Conservation (phyloP, 2,113 vertebrate species). For the Cavia porcellus region DNA sequence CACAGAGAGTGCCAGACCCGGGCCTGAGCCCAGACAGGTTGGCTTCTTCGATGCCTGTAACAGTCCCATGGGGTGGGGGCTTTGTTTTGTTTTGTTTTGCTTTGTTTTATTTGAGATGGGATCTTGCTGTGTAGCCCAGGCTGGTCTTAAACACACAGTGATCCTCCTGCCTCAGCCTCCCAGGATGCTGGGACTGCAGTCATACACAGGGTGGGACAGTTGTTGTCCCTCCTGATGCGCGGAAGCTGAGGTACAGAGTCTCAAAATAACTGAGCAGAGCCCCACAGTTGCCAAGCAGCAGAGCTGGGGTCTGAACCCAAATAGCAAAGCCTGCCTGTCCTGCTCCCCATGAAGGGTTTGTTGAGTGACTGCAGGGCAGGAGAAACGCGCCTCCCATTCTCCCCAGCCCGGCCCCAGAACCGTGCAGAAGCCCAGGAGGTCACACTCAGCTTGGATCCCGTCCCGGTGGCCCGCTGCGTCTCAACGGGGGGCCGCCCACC, state of each 20-base stretch:
- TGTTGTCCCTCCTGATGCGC: background rate
- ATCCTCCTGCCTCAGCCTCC: background rate
- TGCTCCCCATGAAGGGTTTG: background rate
- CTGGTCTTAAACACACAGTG: background rate
- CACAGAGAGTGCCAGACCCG: too few species aligned
- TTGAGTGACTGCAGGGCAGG: accelerated
- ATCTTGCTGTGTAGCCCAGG: background rate
- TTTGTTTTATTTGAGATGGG: background rate
- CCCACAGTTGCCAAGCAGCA: accelerated
- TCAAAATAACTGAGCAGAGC: background rate
- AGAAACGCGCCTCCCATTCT: background rate
- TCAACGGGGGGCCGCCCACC: conserved; percentile 90
- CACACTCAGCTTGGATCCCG: conserved; percentile 46
- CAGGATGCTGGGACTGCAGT: background rate
- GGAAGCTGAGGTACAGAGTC: background rate
- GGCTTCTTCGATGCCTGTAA: background rate
- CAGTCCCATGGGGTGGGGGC: background rate
- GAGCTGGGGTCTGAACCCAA: background rate
- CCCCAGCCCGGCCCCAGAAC: conserved; percentile 91
- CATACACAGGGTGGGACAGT: background rate
- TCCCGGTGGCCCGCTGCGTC: conserved; percentile 89
- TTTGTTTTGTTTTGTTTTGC: too few species aligned
- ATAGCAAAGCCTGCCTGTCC: too few species aligned
- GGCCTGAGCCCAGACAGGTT: background rate
- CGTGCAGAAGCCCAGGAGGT: conserved; percentile 85